Evolutionary conservation across 2,797 vertebrate species (phyloP).

Genomic region (Phoxinus dragarum): DNA sequence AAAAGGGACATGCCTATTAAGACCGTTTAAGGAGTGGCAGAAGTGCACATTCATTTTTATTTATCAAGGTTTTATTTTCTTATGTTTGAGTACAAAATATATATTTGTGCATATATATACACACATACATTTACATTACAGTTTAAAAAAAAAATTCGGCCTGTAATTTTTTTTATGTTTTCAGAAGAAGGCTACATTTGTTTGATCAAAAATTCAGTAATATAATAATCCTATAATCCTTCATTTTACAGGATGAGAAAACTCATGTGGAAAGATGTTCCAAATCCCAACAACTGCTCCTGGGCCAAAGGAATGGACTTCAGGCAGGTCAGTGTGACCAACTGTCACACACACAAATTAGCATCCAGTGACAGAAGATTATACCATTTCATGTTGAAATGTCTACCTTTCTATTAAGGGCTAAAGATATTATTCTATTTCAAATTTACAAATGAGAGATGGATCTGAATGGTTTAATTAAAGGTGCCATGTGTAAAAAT

Average conservation of each 20-base stretch:
- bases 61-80: not conserved
- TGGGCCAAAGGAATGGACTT: constrained; percentile 95
- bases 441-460: not conserved
- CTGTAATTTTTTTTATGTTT: not conserved
- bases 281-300: constrained; percentile 94
- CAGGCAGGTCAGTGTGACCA: constrained; percentile 81
- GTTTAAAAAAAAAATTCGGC: not conserved
- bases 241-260: constrained; percentile 87
- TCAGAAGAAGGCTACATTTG: not conserved
- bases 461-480: not conserved
- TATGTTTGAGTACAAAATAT: no score
- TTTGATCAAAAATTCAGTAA: not conserved
- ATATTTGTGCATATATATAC: no score
- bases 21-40: not conserved
- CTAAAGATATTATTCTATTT: not conserved
- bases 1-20: not conserved
- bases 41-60: not conserved
- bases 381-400: no score
- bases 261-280: constrained; percentile 92
- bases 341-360: not conserved
- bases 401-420: no score
- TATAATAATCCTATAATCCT: not conserved
- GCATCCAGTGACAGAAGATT: not conserved
- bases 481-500: no score
- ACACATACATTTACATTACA: not conserved